phyloP scores from a whole-genome alignment of 2,888 invertebrate species.

The Antitype chi region DNA sequence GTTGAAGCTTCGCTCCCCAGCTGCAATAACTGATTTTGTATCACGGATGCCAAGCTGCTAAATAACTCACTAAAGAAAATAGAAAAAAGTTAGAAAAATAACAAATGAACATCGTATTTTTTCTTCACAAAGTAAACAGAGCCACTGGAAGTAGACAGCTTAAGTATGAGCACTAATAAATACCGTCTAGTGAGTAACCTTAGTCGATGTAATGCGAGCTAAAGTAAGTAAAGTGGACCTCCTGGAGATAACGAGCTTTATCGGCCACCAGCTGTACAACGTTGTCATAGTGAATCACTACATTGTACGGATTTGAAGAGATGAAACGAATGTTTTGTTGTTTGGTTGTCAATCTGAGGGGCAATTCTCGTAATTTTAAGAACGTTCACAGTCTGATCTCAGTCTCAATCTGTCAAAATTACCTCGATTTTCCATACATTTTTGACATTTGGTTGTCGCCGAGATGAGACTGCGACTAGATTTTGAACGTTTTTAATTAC shows the following conservation, averaged over 20 bases:
- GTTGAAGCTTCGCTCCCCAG: background rate
- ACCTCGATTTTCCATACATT: too few species aligned
- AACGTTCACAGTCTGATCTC: too few species aligned
- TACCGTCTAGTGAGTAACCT: conserved; percentile 10
- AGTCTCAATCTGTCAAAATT: too few species aligned
- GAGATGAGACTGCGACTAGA: too few species aligned
- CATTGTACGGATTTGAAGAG: background rate
- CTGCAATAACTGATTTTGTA: background rate
- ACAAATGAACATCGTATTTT: background rate
- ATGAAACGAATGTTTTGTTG: background rate
- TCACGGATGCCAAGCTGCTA: background rate
- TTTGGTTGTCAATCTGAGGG: background rate
- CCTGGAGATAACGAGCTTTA: conserved; percentile 51
- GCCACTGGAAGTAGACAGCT: conserved; percentile 3
- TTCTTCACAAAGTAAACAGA: background rate
- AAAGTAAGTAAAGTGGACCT: conserved; percentile 48
- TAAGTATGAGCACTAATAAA: conserved; percentile 36
- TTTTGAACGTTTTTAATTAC: too few species aligned
- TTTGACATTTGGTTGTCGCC: too few species aligned
- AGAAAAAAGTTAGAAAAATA: background rate
- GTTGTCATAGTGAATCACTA: conserved; percentile 13
- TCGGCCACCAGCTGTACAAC: conserved; percentile 23
- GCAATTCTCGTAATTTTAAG: too few species aligned
- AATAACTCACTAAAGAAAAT: background rate
- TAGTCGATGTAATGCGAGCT: conserved; percentile 35